phyloP scores from a whole-genome alignment of 2,888 invertebrate species.

The Sinohyriopsis cumingii region DNA sequence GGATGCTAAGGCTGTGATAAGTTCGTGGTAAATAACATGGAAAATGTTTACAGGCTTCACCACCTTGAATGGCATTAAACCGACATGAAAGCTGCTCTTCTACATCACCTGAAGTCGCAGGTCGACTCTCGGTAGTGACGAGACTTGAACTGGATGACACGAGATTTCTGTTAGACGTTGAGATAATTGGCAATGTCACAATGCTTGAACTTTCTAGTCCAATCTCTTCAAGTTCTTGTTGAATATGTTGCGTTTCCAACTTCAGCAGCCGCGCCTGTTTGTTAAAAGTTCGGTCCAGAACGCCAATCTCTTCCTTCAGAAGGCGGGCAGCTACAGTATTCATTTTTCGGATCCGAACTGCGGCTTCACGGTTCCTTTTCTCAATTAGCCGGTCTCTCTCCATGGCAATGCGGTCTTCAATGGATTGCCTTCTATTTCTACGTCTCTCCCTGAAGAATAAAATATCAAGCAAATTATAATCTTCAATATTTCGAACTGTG shows the following conservation, averaged over 20 bases:
- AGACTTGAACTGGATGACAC: slow-evolving; percentile 22
- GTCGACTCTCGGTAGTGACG: slow-evolving; percentile 15
- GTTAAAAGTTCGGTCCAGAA: slow-evolving; percentile 27
- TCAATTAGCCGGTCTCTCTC: slow-evolving; percentile 34
- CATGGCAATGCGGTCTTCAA: slow-evolving; percentile 13
- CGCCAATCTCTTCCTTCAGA: slow-evolving; percentile 26
- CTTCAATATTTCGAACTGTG: too few relatives aligned
- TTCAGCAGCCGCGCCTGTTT: slow-evolving; percentile 29
- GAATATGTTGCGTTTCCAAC: slow-evolving; percentile 35
- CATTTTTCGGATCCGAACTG: slow-evolving; percentile 38
- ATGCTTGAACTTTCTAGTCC: not conserved
- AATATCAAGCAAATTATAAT: too few relatives aligned
- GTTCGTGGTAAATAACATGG: slow-evolving; percentile 52
- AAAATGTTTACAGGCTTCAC: slow-evolving; percentile 44
- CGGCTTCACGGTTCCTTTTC: slow-evolving; percentile 36
- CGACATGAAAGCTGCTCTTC: slow-evolving; percentile 29
- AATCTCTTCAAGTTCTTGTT: slow-evolving; percentile 32
- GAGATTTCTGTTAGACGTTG: slow-evolving; percentile 12
- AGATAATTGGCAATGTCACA: not conserved
- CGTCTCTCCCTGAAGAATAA: not conserved
- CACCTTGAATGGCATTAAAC: slow-evolving; percentile 28
- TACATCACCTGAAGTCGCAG: slow-evolving; percentile 5
- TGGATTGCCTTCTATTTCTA: not conserved
- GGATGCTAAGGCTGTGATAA: slow-evolving; percentile 45
- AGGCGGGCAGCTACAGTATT: slow-evolving; percentile 37